These are phyloP conservation scores for Rafetus swinhoei DNA, from an alignment of 2,113 vertebrate species.

Conservation along the genomic window DNA sequence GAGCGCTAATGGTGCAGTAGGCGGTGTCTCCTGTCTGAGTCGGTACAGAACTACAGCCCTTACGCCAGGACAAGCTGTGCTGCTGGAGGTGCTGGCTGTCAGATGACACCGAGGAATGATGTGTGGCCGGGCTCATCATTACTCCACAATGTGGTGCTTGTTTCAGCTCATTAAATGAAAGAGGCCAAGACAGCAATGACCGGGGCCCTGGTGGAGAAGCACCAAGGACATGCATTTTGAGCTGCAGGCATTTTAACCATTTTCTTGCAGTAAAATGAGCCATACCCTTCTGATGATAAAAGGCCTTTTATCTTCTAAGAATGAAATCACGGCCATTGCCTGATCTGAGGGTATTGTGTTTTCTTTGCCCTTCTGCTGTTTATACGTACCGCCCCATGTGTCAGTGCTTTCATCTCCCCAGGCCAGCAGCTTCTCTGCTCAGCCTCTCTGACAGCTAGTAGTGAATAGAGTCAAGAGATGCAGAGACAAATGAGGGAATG, in stretches of 20 bases:
- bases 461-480: neutral
- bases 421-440: neutral
- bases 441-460: neutral
- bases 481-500: neutral
- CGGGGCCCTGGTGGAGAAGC: neutral
- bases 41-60: neutral
- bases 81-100: neutral
- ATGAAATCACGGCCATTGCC: neutral
- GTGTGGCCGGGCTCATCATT: neutral
- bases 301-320: neutral
- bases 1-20: neutral
- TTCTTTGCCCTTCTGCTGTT: neutral
- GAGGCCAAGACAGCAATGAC: neutral
- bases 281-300: constrained; percentile 8
- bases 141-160: neutral
- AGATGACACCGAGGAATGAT: neutral
- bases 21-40: neutral
- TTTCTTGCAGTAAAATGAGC: neutral
- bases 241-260: neutral
- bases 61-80: neutral
- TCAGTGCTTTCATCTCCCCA: neutral
- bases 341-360: neutral
- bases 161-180: neutral
- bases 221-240: neutral
- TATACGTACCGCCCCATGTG: neutral